Conservation (phyloP, 64 coral and sea anemone species). For the Montipora capricornis region DNA sequence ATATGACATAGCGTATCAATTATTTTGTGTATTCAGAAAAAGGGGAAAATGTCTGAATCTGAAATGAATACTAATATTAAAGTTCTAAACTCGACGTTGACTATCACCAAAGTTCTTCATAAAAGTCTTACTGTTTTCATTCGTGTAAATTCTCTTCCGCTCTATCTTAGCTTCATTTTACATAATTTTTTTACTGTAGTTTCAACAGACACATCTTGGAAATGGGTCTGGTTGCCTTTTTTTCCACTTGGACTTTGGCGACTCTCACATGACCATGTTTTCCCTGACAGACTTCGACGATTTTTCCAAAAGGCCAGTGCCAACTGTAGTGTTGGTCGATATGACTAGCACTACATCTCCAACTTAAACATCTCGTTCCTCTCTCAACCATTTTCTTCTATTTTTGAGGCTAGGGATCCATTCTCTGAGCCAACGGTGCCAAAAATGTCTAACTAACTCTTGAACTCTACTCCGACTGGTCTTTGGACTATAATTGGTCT, state of each 20-base stretch:
- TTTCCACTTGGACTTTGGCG: neutral
- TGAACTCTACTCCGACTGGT: conserved; percentile 63
- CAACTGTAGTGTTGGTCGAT: neutral
- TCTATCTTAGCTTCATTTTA: too few relatives aligned
- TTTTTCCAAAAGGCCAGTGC: neutral
- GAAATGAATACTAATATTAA: too few relatives aligned
- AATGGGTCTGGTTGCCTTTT: neutral
- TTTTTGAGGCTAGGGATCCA: conserved; percentile 61
- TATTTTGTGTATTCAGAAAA: too few relatives aligned
- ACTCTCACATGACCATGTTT: neutral
- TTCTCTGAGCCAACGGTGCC: conserved; percentile 58
- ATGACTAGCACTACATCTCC: neutral
- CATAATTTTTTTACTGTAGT: neutral
- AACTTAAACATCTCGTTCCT: neutral
- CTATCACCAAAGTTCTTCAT: too few relatives aligned
- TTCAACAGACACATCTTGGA: neutral
- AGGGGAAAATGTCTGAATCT: too few relatives aligned
- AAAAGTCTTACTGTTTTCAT: too few relatives aligned
- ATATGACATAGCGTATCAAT: too few relatives aligned
- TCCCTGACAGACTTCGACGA: neutral
- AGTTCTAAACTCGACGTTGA: too few relatives aligned
- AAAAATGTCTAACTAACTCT: conserved; percentile 59
- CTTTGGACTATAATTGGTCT: conserved; percentile 18
- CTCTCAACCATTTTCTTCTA: conserved; percentile 42
- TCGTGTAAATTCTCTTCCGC: too few relatives aligned